Evolutionary conservation across 2,113 vertebrate genomes (phyloP).

Genomic region (Cryptomyrus ogoouensis): DNA sequence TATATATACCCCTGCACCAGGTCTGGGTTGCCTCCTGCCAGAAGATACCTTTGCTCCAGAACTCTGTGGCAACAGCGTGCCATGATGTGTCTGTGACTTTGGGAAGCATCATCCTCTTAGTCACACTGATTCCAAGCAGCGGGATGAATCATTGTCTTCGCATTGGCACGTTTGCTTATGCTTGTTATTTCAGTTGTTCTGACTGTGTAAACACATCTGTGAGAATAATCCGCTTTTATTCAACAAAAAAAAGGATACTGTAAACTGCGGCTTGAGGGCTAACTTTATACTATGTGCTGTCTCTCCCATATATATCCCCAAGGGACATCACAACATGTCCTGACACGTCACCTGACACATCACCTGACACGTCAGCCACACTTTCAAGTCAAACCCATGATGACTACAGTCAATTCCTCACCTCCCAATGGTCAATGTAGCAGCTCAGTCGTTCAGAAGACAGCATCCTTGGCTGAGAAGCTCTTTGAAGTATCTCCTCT

Average conservation of each 20-base stretch:
- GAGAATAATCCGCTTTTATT: not conserved
- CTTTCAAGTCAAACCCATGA: not conserved
- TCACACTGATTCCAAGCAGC: not conserved
- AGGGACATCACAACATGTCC: not conserved
- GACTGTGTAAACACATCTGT: slow-evolving; percentile 7
- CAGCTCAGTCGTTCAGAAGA: not conserved
- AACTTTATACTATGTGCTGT: not conserved
- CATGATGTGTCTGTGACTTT: not conserved
- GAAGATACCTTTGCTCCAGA: not conserved
- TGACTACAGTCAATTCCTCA: not conserved
- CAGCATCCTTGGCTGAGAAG: not conserved
- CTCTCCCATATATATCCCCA: not conserved
- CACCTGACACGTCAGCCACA: not conserved
- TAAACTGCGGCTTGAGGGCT: not conserved
- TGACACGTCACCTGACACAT: not conserved
- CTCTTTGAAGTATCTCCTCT: not conserved
- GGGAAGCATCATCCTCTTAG: slow-evolving; percentile 2
- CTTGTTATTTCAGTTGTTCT: not conserved
- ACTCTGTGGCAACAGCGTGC: not conserved
- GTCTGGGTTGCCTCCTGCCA: not conserved
- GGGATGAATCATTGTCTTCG: not conserved
- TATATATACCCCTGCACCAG: not conserved
- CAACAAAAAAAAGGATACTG: not conserved
- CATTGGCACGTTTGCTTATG: not conserved
- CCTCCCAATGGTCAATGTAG: not conserved